Evolutionary conservation across 2,888 invertebrate genomes (phyloP).

Genomic region (Bellardia bayeri): DNA sequence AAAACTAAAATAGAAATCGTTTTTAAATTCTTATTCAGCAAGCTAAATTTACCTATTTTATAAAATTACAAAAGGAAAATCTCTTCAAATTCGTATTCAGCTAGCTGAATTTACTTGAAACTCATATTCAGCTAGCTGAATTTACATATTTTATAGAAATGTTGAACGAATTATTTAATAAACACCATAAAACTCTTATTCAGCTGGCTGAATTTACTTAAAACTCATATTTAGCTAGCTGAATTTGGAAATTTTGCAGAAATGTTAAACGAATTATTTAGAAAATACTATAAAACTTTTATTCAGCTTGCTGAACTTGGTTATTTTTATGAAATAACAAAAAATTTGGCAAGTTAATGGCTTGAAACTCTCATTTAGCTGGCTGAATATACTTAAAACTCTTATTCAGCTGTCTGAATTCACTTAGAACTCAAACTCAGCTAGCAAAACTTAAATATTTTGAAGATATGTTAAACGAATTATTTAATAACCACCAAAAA

Average conservation of each 20-base stretch:
- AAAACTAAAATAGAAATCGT: too few species aligned
- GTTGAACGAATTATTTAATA: not conserved
- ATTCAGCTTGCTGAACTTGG: too few species aligned
- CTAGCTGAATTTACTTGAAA: not conserved
- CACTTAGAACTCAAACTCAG: not conserved
- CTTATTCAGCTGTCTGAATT: conserved; percentile 42
- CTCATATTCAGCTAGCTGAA: not conserved
- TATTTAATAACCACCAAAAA: too few species aligned
- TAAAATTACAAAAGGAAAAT: not conserved
- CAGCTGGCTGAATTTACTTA: conserved; percentile 31
- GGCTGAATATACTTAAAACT: too few species aligned
- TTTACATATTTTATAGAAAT: not conserved
- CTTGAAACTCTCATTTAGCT: too few species aligned
- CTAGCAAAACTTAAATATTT: not conserved
- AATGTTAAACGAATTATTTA: too few species aligned
- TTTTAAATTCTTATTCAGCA: conserved; percentile 42
- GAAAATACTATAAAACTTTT: too few species aligned
- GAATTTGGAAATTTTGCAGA: not conserved
- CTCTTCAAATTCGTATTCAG: not conserved
- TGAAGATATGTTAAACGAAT: too few species aligned
- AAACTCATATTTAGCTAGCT: conserved; percentile 6
- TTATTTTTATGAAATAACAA: too few species aligned
- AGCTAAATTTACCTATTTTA: conserved; percentile 7
- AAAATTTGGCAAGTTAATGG: too few species aligned
- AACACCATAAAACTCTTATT: not conserved